Percentiles rank a stretch among this genome's conserved stretches.
Conservation (phyloP, 2,888 invertebrate genomes). For the Drepana falcataria region DNA sequence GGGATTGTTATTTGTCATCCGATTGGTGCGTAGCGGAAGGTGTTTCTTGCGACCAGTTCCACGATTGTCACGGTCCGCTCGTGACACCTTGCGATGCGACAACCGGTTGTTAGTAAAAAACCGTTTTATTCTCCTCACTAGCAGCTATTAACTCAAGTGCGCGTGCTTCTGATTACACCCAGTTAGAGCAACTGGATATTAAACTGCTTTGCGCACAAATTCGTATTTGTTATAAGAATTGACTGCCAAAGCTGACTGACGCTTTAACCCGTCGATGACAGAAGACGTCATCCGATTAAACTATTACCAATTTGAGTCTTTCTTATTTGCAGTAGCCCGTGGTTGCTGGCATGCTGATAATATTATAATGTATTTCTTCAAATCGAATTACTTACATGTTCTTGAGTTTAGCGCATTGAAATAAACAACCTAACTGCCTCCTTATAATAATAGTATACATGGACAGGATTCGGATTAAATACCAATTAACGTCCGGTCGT, state of each 20-base stretch:
- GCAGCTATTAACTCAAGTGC: constrained; percentile 38
- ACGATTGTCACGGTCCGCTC: constrained; percentile 37
- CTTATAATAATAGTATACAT: neutral
- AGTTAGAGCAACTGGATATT: constrained; percentile 7
- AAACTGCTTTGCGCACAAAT: constrained; percentile 4
- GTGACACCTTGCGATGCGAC: constrained; percentile 49
- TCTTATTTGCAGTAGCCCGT: neutral
- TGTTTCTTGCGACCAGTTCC: constrained; percentile 34
- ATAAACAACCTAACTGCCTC: neutral
- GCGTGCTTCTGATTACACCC: constrained; percentile 42
- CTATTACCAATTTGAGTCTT: neutral
- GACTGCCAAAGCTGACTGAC: no score
- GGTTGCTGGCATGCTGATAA: no score
- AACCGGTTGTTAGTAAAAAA: constrained; percentile 35
- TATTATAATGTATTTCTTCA: no score
- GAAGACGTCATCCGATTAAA: neutral
- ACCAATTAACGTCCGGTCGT: neutral
- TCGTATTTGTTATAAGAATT: no score
- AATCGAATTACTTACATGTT: no score
- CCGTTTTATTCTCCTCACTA: constrained; percentile 47
- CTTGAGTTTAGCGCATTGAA: neutral
- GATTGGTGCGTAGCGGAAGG: constrained; percentile 36
- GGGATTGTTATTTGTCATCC: constrained; percentile 25
- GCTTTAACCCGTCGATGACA: neutral
- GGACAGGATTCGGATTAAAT: neutral